Evolutionary conservation across 1,140 invertebrate species (phyloP), one percentile per base, ranked within the genome.

Genomic region (Spodoptera litura): DNA sequence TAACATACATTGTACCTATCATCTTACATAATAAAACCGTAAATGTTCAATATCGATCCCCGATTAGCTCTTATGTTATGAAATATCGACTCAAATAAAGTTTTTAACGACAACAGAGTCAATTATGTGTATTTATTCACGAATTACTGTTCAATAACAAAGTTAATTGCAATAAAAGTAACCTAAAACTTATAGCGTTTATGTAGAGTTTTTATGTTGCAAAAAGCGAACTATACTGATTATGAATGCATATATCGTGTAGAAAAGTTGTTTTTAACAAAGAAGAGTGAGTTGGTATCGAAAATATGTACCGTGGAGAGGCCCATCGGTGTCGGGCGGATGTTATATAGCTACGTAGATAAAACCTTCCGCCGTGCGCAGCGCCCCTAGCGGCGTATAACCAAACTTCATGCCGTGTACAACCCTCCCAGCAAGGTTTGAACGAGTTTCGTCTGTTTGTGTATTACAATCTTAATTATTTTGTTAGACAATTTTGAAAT

Each of bases 321-420:
- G 86, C 95, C 96, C 81, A 90, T 94, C 76, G 84, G 81, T 86
- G 85, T 89, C 85, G 92, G 85, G 87, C 92, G 92, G 92, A 94
- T 94, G 91, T 93, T 91, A 89, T 93, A 93, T 93, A 93, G 89
- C 88, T 94, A 93, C 90, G 91, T 93, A 94, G 92, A 92, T 94
- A 92, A 94, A 94, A 94, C 93, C 93, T 94, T 94, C 93, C 93
- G 93, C 91, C 91, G 91, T 85, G 73, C 62, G 38, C 88, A 90
- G 90, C 93, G 91, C 93, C 83, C 82, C 93, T 85, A 35, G 89
- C 75, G 93, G 91, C 85, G 84, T 83, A 86, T 85, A 91, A 93
- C 88, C 87, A 72, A 79, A 79, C 91, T 94, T 94, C 93, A 94
- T 93, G 92, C 87, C 83, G 87, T 79, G 88, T 93, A 94, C 91